phyloP scores from a whole-genome alignment of 2,113 vertebrate species.

The Scomber colias region DNA sequence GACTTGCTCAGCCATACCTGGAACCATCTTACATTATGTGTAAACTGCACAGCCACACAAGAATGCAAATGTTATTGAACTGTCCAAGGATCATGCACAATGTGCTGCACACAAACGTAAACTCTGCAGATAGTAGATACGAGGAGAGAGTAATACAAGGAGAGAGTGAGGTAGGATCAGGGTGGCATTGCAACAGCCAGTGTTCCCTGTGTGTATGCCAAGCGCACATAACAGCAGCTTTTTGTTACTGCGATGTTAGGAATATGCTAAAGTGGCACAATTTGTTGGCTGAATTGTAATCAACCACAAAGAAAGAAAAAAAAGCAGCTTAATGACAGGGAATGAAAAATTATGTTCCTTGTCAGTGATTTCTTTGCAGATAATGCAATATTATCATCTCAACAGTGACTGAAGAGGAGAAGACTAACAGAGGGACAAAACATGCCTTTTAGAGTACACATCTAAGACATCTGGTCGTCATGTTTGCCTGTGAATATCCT shows the following conservation, averaged over 20 bases:
- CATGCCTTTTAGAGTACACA: conserved; percentile 17
- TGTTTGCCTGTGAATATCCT: conserved; percentile 56
- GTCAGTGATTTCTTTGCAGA: background rate
- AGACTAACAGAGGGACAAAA: conserved; percentile 14
- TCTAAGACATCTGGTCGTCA: conserved; percentile 52
- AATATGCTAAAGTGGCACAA: conserved; percentile 7
- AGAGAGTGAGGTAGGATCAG: conserved; percentile 1
- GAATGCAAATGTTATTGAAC: no score
- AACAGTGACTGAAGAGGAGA: conserved; percentile 6
- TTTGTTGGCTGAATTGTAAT: background rate
- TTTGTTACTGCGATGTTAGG: background rate
- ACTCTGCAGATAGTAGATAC: no score
- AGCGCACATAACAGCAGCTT: background rate
- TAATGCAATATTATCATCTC: background rate
- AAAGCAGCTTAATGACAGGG: background rate
- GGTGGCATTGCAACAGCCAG: background rate
- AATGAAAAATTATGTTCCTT: background rate
- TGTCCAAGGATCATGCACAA: no score
- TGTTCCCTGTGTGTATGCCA: conserved; percentile 3
- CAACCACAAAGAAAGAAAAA: conserved; percentile 1
- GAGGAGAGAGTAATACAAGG: no score
- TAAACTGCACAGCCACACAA: no score
- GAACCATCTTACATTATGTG: no score
- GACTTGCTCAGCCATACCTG: no score
- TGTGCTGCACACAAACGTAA: no score